These are phyloP conservation scores for Ophthalmolycus amberensis DNA, from an alignment of 2,113 vertebrate species.

Conservation along the genomic window DNA sequence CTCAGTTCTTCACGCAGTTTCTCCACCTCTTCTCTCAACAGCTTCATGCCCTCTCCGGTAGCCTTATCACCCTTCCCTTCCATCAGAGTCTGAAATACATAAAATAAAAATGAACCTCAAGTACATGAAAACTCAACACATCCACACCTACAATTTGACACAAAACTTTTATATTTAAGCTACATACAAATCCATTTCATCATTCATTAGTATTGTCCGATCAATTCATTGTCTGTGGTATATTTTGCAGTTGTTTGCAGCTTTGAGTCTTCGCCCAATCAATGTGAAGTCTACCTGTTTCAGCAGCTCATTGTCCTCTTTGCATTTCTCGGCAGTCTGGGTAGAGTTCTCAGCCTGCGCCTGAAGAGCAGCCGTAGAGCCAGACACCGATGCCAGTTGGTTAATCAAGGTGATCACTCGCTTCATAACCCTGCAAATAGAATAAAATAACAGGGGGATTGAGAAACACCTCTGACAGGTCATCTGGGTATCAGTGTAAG, in stretches of 20 bases:
- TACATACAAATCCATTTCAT: background rate
- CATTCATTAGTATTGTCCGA: background rate
- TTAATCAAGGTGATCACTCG: conserved; percentile 91
- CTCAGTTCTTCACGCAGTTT: conserved; percentile 86
- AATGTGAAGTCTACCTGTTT: conserved; percentile 82
- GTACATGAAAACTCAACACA: background rate
- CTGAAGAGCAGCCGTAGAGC: conserved; percentile 84
- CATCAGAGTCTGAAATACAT: conserved; percentile 83
- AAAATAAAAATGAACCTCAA: background rate
- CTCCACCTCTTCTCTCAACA: conserved; percentile 84
- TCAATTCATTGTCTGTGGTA: background rate
- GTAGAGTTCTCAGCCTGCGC: conserved; percentile 86
- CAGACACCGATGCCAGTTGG: conserved; percentile 86
- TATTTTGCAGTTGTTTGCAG: background rate
- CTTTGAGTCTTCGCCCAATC: background rate
- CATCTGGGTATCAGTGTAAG: background rate
- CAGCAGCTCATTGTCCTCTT: conserved; percentile 90
- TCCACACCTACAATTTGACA: background rate
- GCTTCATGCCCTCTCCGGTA: conserved; percentile 74
- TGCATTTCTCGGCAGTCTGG: conserved; percentile 87
- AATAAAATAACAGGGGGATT: background rate
- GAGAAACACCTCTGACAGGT: background rate
- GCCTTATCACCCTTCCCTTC: conserved; percentile 72
- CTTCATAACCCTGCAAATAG: conserved; percentile 84
- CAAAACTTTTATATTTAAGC: background rate